Evolutionary conservation across 2,888 invertebrate genomes (phyloP).

Genomic region (Luperina nickerlii): DNA sequence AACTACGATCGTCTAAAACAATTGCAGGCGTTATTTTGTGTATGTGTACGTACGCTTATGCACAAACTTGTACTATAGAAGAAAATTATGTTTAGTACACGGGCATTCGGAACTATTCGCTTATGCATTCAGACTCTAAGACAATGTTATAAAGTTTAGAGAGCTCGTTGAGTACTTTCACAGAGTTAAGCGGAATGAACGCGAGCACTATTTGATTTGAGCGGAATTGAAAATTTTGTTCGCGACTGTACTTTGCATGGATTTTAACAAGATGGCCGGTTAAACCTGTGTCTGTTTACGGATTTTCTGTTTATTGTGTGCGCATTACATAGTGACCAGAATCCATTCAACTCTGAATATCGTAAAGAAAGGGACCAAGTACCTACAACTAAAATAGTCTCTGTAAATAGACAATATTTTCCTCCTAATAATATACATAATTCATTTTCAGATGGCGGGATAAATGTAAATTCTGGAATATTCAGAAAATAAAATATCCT

Average conservation of each 20-base stretch:
- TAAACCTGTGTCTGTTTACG: slow-evolving; percentile 13
- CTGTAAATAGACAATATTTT: slow-evolving; percentile 7
- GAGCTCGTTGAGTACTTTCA: slow-evolving; percentile 73
- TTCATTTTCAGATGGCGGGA: slow-evolving; percentile 15
- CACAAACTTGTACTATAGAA: slow-evolving; percentile 66
- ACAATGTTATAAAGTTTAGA: slow-evolving; percentile 79
- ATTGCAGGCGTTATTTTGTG: slow-evolving; percentile 50
- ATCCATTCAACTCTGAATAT: not conserved
- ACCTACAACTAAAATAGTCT: not conserved
- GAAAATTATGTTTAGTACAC: slow-evolving; percentile 73
- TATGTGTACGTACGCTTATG: slow-evolving; percentile 52
- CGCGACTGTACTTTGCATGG: slow-evolving; percentile 36
- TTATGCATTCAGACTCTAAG: slow-evolving; percentile 80
- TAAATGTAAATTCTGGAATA: slow-evolving; percentile 36
- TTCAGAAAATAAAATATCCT: slow-evolving; percentile 32
- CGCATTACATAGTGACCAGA: not conserved
- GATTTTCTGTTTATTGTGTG: not conserved
- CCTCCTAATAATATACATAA: slow-evolving; percentile 11
- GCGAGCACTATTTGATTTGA: slow-evolving; percentile 79
- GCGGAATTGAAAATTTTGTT: slow-evolving; percentile 76
- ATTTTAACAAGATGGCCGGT: slow-evolving; percentile 29
- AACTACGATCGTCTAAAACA: slow-evolving; percentile 52
- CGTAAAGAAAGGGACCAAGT: not conserved
- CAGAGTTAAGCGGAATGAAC: slow-evolving; percentile 76
- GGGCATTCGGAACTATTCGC: slow-evolving; percentile 72